Evolutionary conservation across 2,888 invertebrate genomes (phyloP).

Genomic region (Laspeyria flexula): DNA sequence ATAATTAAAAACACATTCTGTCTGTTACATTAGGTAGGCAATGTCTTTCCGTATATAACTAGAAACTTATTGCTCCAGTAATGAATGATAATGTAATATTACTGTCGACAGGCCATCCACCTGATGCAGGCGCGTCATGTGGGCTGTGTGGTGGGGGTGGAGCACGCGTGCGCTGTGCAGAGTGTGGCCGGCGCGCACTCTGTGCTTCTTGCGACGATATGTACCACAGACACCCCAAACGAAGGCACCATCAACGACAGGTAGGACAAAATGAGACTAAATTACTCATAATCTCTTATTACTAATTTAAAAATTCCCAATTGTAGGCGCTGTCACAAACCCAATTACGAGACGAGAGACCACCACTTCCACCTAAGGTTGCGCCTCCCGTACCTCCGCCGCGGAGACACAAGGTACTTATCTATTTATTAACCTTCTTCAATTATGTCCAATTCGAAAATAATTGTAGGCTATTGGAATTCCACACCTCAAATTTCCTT

Average conservation of each 20-base stretch:
- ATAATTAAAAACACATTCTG: too few relatives aligned
- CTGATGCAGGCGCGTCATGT: conserved; percentile 87
- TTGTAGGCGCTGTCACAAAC: conserved; percentile 68
- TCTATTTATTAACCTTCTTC: not conserved
- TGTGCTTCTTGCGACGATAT: conserved; percentile 97
- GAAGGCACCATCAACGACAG: conserved; percentile 92
- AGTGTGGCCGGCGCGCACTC: conserved; percentile 93
- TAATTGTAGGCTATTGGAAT: too few relatives aligned
- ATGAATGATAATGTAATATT: not conserved
- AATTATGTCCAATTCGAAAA: too few relatives aligned
- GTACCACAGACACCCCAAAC: conserved; percentile 97
- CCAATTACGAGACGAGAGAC: conserved; percentile 75
- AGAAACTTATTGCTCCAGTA: too few relatives aligned
- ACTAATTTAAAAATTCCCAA: not conserved
- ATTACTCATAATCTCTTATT: not conserved
- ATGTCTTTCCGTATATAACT: too few relatives aligned
- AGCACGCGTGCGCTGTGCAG: conserved; percentile 93
- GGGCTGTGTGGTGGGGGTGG: conserved; percentile 94
- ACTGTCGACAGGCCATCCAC: conserved; percentile 76
- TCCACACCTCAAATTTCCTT: too few relatives aligned
- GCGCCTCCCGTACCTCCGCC: conserved; percentile 81
- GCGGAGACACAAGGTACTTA: conserved; percentile 75
- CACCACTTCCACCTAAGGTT: conserved; percentile 79
- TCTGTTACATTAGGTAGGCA: too few relatives aligned
- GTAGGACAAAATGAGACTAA: conserved; percentile 61